phyloP scores from a whole-genome alignment of 2,888 invertebrate species.

The Caenorhabditis angaria region DNA sequence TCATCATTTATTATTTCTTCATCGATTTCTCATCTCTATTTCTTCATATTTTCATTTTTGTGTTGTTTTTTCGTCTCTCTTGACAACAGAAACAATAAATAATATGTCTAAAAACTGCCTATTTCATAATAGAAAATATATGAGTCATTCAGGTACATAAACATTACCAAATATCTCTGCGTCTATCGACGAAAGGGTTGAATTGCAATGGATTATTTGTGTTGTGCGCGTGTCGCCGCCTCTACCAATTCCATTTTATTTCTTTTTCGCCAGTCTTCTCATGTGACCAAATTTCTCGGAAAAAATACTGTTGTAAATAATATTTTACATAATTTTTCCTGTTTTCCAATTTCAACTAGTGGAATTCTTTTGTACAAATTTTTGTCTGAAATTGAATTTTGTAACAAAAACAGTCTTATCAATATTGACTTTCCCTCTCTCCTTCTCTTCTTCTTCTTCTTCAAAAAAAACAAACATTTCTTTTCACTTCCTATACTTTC shows the following conservation, averaged over 20 bases:
- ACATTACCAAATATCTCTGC: constrained; percentile 2
- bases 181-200: neutral
- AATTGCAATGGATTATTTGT: neutral
- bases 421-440: too few relatives aligned
- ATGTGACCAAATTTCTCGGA: neutral
- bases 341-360: too few relatives aligned
- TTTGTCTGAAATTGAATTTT: too few relatives aligned
- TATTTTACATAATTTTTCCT: too few relatives aligned
- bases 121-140: neutral
- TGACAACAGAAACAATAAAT: neutral
- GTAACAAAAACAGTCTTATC: too few relatives aligned
- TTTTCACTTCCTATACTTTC: too few relatives aligned
- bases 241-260: neutral
- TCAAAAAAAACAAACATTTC: too few relatives aligned
- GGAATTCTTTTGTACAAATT: too few relatives aligned
- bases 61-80: neutral
- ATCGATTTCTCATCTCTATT: neutral
- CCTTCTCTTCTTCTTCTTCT: too few relatives aligned
- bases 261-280: neutral
- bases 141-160: neutral
- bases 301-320: too few relatives aligned
- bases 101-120: neutral
- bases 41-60: neutral
- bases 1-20: neutral
- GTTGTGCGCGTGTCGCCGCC: constrained; percentile 1